A percentile compares a stretch with the other conserved stretches of the same genome.
Conservation (phyloP, 2,113 vertebrate genomes). For the Canis aureus region DNA sequence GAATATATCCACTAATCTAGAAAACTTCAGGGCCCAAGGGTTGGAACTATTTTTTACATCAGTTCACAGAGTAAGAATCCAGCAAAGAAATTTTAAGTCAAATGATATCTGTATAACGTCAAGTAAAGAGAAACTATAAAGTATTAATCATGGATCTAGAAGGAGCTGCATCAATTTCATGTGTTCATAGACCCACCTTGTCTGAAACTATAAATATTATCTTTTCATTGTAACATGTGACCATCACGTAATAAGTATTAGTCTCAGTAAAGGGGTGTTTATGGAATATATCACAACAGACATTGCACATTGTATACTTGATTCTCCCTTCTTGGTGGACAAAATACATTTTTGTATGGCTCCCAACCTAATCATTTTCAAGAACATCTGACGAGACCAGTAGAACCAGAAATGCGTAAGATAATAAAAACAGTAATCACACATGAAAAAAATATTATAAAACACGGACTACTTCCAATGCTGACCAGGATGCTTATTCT, state of each 20-base stretch:
- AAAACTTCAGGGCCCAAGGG: constrained; percentile 25
- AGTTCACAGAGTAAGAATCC: constrained; percentile 36
- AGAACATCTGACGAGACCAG: constrained; percentile 53
- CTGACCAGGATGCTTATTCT: constrained; percentile 1
- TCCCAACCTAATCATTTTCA: constrained; percentile 68
- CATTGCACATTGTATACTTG: neutral
- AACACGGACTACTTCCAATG: constrained; percentile 58
- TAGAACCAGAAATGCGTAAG: constrained; percentile 65
- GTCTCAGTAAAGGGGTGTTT: constrained; percentile 16
- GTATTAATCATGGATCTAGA: constrained; percentile 27
- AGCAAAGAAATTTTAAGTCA: constrained; percentile 18
- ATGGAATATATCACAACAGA: neutral
- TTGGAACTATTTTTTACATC: neutral
- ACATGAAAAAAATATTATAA: constrained; percentile 70
- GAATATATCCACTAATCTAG: neutral
- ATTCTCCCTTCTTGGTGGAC: constrained; percentile 35
- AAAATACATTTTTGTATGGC: constrained; percentile 58
- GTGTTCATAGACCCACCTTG: neutral
- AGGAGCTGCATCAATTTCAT: neutral
- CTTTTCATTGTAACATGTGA: constrained; percentile 48
- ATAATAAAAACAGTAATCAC: constrained; percentile 77
- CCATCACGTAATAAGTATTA: neutral
- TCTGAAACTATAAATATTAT: neutral
- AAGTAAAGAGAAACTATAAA: constrained; percentile 35
- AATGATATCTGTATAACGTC: neutral